Percentiles rank a stretch among this genome's conserved stretches.
Evolutionary conservation across 2,797 vertebrate species (phyloP).

Genomic region (Cheirogaleus major): DNA sequence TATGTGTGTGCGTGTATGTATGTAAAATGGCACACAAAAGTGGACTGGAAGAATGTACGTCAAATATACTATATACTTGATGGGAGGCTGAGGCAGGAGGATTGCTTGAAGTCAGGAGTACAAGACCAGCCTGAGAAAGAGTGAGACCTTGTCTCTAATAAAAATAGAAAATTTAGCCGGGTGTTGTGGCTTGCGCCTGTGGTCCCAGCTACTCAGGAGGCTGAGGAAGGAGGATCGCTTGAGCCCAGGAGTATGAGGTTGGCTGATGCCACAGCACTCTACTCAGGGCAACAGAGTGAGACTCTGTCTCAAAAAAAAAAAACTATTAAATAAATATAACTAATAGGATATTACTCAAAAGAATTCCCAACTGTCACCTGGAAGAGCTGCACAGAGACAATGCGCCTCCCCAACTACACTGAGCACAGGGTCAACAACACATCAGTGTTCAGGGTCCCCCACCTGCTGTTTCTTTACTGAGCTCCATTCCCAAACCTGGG

Average conservation of each 20-base stretch:
- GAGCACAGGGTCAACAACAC: accelerated
- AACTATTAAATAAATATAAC: neutral
- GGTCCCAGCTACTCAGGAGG: no score
- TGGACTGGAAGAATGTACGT: neutral
- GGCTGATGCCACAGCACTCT: no score
- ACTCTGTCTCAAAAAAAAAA: neutral
- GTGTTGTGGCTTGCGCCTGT: no score
- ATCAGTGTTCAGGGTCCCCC: neutral
- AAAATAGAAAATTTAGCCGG: no score
- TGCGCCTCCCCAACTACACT: accelerated
- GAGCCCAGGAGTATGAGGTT: no score
- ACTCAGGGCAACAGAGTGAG: no score
- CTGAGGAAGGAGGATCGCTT: no score
- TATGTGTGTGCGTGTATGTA: neutral
- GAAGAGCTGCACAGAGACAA: neutral
- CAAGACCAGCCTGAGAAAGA: no score
- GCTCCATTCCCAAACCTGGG: neutral
- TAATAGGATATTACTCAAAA: neutral
- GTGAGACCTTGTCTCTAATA: no score
- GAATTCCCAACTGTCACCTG: neutral
- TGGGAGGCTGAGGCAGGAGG: no score
- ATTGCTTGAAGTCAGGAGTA: no score
- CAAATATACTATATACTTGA: neutral
- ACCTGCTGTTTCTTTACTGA: neutral
- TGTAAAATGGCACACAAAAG: neutral